A percentile compares a stretch with the other conserved stretches of the same genome.
phyloP scores from a whole-genome alignment of 2,113 vertebrate species.

The Gobio gobio region DNA sequence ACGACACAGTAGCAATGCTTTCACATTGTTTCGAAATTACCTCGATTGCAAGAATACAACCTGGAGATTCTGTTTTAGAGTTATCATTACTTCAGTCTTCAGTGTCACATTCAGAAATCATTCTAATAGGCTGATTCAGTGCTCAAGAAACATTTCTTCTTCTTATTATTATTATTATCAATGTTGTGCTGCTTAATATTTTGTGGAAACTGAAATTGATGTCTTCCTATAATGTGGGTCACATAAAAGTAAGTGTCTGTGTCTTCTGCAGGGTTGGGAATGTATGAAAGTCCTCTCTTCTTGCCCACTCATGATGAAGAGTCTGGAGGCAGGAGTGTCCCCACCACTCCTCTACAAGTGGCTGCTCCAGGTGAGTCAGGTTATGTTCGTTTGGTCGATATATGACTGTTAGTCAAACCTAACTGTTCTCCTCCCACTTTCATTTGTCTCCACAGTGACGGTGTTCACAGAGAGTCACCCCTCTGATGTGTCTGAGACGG shows the following conservation, averaged over 20 bases:
- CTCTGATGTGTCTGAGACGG: conserved; percentile 85
- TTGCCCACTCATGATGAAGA: conserved; percentile 94
- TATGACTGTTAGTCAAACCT: background rate
- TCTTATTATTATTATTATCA: too few relatives aligned
- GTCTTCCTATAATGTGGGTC: background rate
- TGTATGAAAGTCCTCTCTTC: conserved; percentile 97
- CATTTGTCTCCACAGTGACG: conserved; percentile 76
- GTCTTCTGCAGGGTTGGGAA: conserved; percentile 85
- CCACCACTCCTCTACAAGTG: conserved; percentile 94
- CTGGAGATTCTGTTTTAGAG: background rate
- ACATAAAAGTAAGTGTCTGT: background rate
- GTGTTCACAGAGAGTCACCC: conserved; percentile 91
- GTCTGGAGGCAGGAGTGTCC: conserved; percentile 94
- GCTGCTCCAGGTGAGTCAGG: conserved; percentile 86
- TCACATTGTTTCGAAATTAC: background rate
- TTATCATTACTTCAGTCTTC: background rate
- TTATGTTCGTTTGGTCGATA: background rate
- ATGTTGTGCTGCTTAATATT: too few relatives aligned
- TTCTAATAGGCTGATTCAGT: background rate
- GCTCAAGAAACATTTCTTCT: background rate
- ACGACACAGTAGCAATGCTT: background rate
- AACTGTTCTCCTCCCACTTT: background rate
- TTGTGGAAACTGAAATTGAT: too few relatives aligned
- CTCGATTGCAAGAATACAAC: background rate
- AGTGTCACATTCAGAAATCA: background rate